Base-by-base conservation (phyloP, 2,113 vertebrate genomes). In the Scatophagus argus region DNA sequence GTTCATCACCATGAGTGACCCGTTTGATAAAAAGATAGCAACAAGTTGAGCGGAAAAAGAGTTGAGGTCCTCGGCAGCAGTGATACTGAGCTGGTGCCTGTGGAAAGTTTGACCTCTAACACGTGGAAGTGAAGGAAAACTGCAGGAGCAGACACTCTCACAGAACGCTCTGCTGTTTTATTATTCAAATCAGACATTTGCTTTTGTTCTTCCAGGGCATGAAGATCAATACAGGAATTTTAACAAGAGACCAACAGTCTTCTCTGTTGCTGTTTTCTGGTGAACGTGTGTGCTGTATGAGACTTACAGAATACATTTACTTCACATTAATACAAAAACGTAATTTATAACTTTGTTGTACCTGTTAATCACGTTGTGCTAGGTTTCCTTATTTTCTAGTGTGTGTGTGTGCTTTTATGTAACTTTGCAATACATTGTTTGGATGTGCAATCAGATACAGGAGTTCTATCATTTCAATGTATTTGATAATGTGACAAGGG, bases 181-280 rank as follows among this genome's bases (percentile, higher is more conserved):
- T 79, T 74, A 89, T 86, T 86, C 86, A 51, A 71, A 82, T 86
- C 62, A 79, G 83, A 77, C 36, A 2, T 69, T 85, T 76, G 67
- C 63, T 79, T 88, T 81, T 79, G 59, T 74, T 68, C 54, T 36
- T 67, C 89, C 29, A 66, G 27, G 64, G 56, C 71, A 65, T 81
- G 41, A 43, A 79, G 85, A 83, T 74, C 74, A 84, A 78, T 87
- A 75, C 11, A 47, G 9, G 17, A 58, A 34, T 58, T 32, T 46
- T 31, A 46, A 34, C 44, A 47, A 32, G 43, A 34, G 62, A 21
- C 31, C 13, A 55, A 32, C 52, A 6, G 23, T 52, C 25, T 25
- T 27, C 25, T 52, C 13, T 1, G 25, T 51, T 1, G 25, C 12
- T 27, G 5, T 52, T 52, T 52, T 52, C 11, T 51, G 5, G 4